Base-by-base conservation (phyloP, 2,113 vertebrate species). In the Heteronetta atricapilla region DNA sequence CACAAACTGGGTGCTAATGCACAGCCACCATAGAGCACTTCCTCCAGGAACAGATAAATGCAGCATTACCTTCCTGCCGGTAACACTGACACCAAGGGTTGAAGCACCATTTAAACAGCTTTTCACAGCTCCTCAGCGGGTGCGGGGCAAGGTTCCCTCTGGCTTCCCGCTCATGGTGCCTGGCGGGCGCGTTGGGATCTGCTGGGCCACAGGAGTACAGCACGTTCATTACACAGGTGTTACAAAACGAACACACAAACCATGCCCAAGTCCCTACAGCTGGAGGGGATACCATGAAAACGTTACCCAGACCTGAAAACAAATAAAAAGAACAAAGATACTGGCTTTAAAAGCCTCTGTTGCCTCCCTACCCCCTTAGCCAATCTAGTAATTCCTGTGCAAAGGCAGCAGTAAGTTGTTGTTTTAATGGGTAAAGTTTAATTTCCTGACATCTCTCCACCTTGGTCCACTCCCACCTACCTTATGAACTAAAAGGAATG, bases 291-390 rank as follows among this genome's bases (percentile, higher is more conserved):
- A 40, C 16, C n/a, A 25, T 50, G 20, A 76, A 91, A 86, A 58
- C 2, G 5, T 52, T 66, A 80, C 80, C 46, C n/a, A 50, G 82
- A 77, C 13, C 25, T 55, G 50, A 90, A 69, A 88, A 4, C n/a
- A 77, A 72, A 63, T 29, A 34, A 17, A 50, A 72, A 83, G 12
- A 70, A 60, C 9, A 31, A 38, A 74, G 25, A 4, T 28, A 26
- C 4, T 2, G 4, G 40, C 23, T 90, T 88, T 18, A 48, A 70
- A 83, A 67, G 42, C 8, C 17, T 86, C 19, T 3, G 34, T 25
- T 13, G 4, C 1, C 1, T 21, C 5, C 3, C 3, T 5, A 3
- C 1, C 5, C 22, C 3, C 12, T 46, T 50, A 53, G 48, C 28
- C 46, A 78, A 42, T 48, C 13, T 75, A 8, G 1, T 22, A 73